A percentile compares a stretch with the other conserved stretches of the same genome.
These are phyloP conservation scores for Ploceus nigricollis DNA, from an alignment of 2,113 vertebrate species.

Conservation along the genomic window DNA sequence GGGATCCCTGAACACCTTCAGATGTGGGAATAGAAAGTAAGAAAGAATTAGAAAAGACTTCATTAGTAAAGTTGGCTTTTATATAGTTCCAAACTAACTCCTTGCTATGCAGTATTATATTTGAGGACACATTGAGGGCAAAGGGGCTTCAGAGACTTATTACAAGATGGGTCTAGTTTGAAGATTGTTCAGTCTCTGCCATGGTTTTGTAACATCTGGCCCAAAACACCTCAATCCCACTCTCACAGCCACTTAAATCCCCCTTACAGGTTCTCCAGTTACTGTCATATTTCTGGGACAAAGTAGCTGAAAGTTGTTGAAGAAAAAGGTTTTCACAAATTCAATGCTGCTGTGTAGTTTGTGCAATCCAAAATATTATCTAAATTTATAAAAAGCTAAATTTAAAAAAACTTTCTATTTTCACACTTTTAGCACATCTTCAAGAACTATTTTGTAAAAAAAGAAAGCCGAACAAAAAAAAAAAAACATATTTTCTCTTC, in stretches of 20 bases:
- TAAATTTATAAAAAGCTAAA: neutral
- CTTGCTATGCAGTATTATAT: neutral
- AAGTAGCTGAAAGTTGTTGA: neutral
- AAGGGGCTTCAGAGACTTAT: neutral
- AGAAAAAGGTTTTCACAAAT: neutral
- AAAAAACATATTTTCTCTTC: neutral
- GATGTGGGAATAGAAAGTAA: neutral
- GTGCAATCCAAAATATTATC: neutral
- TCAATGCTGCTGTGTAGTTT: neutral
- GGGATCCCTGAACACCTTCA: neutral
- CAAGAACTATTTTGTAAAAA: neutral
- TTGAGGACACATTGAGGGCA: neutral
- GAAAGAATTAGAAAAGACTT: neutral
- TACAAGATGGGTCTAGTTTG: neutral
- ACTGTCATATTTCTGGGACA: neutral
- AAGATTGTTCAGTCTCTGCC: neutral
- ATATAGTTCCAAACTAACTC: neutral
- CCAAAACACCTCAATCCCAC: neutral
- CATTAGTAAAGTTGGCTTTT: neutral
- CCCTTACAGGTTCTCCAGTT: neutral
- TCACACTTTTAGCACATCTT: neutral
- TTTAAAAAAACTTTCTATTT: neutral
- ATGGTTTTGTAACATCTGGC: fast-evolving
- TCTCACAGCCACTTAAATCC: neutral
- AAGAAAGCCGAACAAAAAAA: neutral